Conservation (phyloP, 2,888 invertebrate species). For the Cataglyphis rosenhaueri region DNA sequence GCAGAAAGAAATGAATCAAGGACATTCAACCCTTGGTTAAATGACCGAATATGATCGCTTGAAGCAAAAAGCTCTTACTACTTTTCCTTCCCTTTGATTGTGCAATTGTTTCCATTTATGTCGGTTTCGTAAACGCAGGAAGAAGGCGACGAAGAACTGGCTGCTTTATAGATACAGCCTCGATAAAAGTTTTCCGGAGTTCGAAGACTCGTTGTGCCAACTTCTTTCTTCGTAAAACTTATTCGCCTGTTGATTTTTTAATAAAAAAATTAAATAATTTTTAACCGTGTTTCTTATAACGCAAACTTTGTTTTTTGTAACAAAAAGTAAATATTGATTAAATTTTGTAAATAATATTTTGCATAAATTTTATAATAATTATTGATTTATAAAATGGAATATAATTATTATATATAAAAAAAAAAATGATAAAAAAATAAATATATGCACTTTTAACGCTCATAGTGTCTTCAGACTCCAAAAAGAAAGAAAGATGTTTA, state of each 20-base stretch:
- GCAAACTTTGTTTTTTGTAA: not conserved
- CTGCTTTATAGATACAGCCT: conserved; percentile 56
- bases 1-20: conserved; percentile 66
- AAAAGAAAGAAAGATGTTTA: conserved; percentile 1
- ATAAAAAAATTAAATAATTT: not conserved
- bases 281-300: not conserved
- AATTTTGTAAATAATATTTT: not conserved
- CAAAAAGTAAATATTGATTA: not conserved
- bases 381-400: not conserved
- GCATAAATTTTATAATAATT: not conserved
- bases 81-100: conserved; percentile 36
- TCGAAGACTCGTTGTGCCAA: not conserved
- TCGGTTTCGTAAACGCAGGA: conserved; percentile 48
- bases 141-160: conserved; percentile 14
- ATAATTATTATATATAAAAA: not conserved
- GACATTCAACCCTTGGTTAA: conserved; percentile 59
- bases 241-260: not conserved
- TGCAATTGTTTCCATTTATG: conserved; percentile 60
- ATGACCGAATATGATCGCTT: conserved; percentile 67
- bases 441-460: not conserved
- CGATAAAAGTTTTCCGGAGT: conserved; percentile 9
- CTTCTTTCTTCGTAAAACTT: not conserved
- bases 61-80: conserved; percentile 63
- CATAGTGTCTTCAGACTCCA: not conserved
- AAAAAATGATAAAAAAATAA: not conserved